phyloP scores from a whole-genome alignment of 2,888 invertebrate genomes.

The Chironomus tentans region DNA sequence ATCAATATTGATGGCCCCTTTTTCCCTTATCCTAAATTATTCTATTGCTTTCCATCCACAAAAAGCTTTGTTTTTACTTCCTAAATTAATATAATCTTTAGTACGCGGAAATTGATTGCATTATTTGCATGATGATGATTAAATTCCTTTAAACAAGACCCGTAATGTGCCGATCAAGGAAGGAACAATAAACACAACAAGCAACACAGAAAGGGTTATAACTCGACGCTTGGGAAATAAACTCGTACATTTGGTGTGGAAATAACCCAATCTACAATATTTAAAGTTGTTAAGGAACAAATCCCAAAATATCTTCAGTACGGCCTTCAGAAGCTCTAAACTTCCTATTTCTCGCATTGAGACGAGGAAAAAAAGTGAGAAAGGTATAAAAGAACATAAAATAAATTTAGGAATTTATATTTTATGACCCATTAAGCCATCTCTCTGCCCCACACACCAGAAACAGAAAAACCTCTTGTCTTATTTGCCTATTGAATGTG shows the following conservation, averaged over 20 bases:
- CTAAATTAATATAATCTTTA: not conserved
- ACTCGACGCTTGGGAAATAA: not conserved
- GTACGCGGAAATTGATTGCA: slow-evolving; percentile 13
- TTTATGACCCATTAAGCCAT: slow-evolving; percentile 24
- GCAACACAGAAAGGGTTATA: not conserved
- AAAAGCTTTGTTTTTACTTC: not conserved
- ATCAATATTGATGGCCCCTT: not conserved
- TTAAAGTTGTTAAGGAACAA: not conserved
- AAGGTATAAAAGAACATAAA: slow-evolving; percentile 8
- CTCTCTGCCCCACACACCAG: not conserved
- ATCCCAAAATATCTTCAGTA: not conserved
- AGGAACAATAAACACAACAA: not conserved
- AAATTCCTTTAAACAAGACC: not conserved
- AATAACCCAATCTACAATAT: no score
- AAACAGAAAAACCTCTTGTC: not conserved
- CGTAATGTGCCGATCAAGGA: not conserved
- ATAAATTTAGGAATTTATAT: slow-evolving; percentile 22
- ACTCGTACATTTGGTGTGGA: not conserved
- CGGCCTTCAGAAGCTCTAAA: slow-evolving; percentile 7
- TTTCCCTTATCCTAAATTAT: not conserved
- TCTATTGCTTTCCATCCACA: not conserved
- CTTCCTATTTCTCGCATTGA: not conserved
- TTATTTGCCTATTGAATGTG: not conserved
- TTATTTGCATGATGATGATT: slow-evolving; percentile 8
- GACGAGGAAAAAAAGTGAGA: not conserved